phyloP scores from a whole-genome alignment of 1,140 invertebrate genomes.

The Drosophila saltans region DNA sequence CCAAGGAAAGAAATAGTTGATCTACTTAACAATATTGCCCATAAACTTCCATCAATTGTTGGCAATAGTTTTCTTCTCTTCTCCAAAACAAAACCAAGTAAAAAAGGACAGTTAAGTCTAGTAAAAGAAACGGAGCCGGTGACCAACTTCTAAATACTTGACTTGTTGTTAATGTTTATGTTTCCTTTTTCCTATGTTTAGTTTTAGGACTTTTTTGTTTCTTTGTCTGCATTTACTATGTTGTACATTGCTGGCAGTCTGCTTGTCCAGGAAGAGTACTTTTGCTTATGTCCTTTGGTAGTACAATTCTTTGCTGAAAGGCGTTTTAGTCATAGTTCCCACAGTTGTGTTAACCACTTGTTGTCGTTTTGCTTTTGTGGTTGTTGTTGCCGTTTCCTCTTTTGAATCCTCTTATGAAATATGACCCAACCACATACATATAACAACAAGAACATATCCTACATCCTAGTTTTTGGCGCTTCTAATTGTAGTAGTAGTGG shows the following conservation, averaged over 20 bases:
- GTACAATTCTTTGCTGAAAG: not conserved
- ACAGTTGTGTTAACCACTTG: slow-evolving; percentile 52
- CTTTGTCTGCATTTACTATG: not conserved
- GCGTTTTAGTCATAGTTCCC: slow-evolving; percentile 26
- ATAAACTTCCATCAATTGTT: no score
- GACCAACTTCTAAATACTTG: slow-evolving; percentile 18
- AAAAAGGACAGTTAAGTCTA: not conserved
- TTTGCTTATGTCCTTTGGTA: slow-evolving; percentile 57
- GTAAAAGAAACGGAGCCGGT: slow-evolving; percentile 6
- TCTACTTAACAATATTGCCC: no score
- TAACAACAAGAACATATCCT: not conserved
- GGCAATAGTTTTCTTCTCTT: no score
- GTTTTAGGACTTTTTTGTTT: slow-evolving; percentile 5
- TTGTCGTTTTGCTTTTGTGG: slow-evolving; percentile 30
- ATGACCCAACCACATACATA: slow-evolving; percentile 14
- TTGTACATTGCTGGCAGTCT: slow-evolving; percentile 28
- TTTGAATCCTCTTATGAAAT: slow-evolving; percentile 37
- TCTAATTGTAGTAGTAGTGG: slow-evolving; percentile 57
- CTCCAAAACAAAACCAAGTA: not conserved
- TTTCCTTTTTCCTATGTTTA: slow-evolving; percentile 19
- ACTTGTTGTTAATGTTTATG: slow-evolving; percentile 33
- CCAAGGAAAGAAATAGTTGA: no score
- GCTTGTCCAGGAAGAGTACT: slow-evolving; percentile 32
- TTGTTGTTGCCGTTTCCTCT: slow-evolving; percentile 21
- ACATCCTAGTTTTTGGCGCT: slow-evolving; percentile 22